Conservation (phyloP, 2,797 vertebrate genomes). For the Decapterus maruadsi region DNA sequence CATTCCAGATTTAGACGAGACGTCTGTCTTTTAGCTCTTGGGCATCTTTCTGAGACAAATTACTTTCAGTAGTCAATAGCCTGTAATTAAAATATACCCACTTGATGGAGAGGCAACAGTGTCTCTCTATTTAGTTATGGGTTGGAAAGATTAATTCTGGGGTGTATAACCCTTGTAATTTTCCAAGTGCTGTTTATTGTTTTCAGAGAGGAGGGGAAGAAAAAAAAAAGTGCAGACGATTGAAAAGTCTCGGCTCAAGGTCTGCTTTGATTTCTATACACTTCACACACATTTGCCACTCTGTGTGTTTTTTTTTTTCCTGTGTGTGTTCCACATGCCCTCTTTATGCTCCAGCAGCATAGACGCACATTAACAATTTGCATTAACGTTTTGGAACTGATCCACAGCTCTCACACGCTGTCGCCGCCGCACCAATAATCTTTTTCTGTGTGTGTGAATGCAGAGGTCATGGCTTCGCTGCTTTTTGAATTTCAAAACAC, state of each 20-base stretch:
- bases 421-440: slow-evolving; percentile 23
- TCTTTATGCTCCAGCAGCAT: slow-evolving; percentile 44
- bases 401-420: slow-evolving; percentile 44
- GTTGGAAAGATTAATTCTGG: slow-evolving; percentile 85
- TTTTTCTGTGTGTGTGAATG: slow-evolving; percentile 28
- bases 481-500: slow-evolving; percentile 23
- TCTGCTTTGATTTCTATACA: slow-evolving; percentile 74
- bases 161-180: slow-evolving; percentile 82
- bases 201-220: slow-evolving; percentile 44
- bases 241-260: slow-evolving; percentile 70
- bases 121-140: slow-evolving; percentile 78
- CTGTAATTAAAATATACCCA: slow-evolving; percentile 87
- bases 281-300: slow-evolving; percentile 59
- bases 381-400: slow-evolving; percentile 57
- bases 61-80: slow-evolving; percentile 82
- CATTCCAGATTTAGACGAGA: slow-evolving; percentile 81
- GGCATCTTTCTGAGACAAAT: slow-evolving; percentile 86
- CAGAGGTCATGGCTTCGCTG: slow-evolving; percentile 48
- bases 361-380: slow-evolving; percentile 62
- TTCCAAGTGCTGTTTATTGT: slow-evolving; percentile 81
- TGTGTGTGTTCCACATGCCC: slow-evolving; percentile 13
- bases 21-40: slow-evolving; percentile 82
- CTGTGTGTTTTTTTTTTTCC: not conserved
- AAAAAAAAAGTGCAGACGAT: slow-evolving; percentile 62
- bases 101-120: slow-evolving; percentile 78